Base-by-base conservation (phyloP, 2,888 invertebrate genomes). In the Ligdia adustata region DNA sequence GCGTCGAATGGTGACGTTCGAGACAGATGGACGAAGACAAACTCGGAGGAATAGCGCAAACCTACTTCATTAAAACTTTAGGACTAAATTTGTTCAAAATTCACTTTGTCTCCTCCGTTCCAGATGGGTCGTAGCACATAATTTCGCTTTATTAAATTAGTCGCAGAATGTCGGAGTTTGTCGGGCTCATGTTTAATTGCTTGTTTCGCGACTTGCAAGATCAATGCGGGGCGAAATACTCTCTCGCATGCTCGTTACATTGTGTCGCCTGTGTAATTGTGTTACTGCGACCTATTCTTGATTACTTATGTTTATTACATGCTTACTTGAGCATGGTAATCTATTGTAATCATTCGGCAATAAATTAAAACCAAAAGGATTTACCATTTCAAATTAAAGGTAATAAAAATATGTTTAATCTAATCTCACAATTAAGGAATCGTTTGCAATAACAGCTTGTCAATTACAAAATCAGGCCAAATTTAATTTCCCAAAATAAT, bases 21-120 rank as follows among this genome's bases (percentile, higher is more conserved):
- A 28, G 52, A 42, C 57, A 55, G 59, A 54, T 52, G 41, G 60
- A 59, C 57, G 54, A 60, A 55, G 57, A 63, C 60, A 56, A 66
- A 62, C 65, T 66, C 57, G 56, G 58, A 68, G 69, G 66, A 74
- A 72, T 72, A 61, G 75, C 54, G 52, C 35, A 31, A 49, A 47
- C 52, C 49, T 75, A 76, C 77, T 79, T 83, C 79, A 82, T 84
- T 84, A 84, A 60, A 85, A 86, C 77, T 85, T 82, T 71, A 64
- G 63, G 79, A 86, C 78, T 84, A 85, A n/a, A 86, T 88, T 85
- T 81, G 79, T 82, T 83, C 79, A 81, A 83, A 83, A 81, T 85
- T 83, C 80, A 86, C 83, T 87, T 83, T 81, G 85, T 81, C 82
- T 75, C 70, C 68, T 69, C 58, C 70, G 74, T 69, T 72, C 75